phyloP scores from a whole-genome alignment of 2,888 invertebrate species.

The Ellobium chinense region DNA sequence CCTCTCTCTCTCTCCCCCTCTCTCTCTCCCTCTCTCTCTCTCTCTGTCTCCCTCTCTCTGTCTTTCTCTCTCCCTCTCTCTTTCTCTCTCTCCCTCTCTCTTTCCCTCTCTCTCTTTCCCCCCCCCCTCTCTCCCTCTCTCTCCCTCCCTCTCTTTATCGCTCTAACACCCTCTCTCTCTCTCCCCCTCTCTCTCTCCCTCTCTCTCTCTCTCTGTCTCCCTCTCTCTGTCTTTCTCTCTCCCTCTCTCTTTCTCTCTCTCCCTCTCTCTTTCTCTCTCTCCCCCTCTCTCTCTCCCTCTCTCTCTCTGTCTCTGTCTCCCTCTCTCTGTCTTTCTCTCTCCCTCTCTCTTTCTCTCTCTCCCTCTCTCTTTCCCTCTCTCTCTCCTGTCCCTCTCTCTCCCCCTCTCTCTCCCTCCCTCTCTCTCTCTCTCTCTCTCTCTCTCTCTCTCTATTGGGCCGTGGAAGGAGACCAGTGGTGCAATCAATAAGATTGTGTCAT shows the following conservation, averaged over 20 bases:
- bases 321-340: constrained; percentile 19
- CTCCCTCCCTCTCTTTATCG: background rate
- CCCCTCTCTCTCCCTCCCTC: no score
- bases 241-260: background rate
- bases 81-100: constrained; percentile 17
- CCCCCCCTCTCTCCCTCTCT: constrained; percentile 2
- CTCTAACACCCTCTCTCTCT: background rate
- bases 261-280: background rate
- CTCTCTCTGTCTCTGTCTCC: constrained; percentile 14
- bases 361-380: no score
- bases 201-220: background rate
- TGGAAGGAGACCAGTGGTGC: no score
- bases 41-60: background rate
- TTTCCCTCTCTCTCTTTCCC: constrained; percentile 20
- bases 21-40: background rate
- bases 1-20: background rate
- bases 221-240: background rate
- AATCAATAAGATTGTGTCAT: no score
- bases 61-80: constrained; percentile 3
- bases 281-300: background rate
- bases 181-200: constrained; percentile 4
- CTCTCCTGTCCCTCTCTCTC: no score
- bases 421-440: no score
- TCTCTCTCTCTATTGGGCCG: no score
- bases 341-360: no score